A percentile compares a stretch with the other conserved stretches of the same genome.
Evolutionary conservation across 1,140 invertebrate species (phyloP).

Genomic region (Hirudo medicinalis): DNA sequence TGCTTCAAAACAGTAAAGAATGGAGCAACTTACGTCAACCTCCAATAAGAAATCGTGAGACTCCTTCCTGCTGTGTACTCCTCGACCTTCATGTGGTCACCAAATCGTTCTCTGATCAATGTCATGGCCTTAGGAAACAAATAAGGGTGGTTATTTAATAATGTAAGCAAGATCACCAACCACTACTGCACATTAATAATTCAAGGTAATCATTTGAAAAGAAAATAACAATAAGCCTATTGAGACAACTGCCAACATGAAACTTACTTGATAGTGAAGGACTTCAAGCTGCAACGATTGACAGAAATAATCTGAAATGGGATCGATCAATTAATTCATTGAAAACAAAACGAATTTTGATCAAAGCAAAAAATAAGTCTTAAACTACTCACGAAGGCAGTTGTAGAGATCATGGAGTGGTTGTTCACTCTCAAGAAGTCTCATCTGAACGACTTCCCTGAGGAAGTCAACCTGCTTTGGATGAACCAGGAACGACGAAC

Average conservation of each 20-base stretch:
- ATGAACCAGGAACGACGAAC: constrained; percentile 37
- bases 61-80: constrained; percentile 77
- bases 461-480: constrained; percentile 57
- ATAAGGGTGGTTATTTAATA: neutral
- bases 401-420: constrained; percentile 72
- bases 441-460: constrained; percentile 73
- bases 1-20: neutral
- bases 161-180: neutral
- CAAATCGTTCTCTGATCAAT: constrained; percentile 42
- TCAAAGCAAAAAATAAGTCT: no score
- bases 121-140: neutral
- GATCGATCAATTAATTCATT: constrained; percentile 14
- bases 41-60: constrained; percentile 83
- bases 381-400: constrained; percentile 50
- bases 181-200: neutral
- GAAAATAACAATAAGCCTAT: neutral
- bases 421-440: constrained; percentile 65
- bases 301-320: constrained; percentile 63
- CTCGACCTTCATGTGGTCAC: constrained; percentile 79
- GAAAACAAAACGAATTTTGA: neutral
- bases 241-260: constrained; percentile 9
- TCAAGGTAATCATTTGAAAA: neutral
- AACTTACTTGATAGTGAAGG: constrained; percentile 75
- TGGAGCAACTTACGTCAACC: constrained; percentile 36
- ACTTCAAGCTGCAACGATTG: constrained; percentile 87